These are phyloP conservation scores for Cyprinodon tularosa DNA, from an alignment of 2,113 vertebrate species.

Conservation along the genomic window DNA sequence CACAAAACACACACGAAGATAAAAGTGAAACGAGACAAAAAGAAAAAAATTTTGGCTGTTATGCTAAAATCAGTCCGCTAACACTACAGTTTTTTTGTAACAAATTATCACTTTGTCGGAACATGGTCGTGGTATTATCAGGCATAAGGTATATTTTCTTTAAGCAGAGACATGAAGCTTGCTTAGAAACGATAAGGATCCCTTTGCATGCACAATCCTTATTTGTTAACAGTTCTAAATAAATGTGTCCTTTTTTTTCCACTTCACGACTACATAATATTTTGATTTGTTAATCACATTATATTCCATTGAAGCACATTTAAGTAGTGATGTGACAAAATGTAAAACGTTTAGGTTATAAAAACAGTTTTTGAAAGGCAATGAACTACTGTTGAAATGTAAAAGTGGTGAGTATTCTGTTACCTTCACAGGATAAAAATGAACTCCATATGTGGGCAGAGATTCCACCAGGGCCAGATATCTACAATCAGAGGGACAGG, in stretches of 20 bases:
- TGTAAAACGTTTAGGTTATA: no score
- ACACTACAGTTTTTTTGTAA: not conserved
- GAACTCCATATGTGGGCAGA: slow-evolving; percentile 95
- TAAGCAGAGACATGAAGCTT: not conserved
- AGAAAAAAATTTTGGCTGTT: not conserved
- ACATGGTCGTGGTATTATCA: not conserved
- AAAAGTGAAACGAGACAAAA: not conserved
- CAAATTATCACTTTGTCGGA: not conserved
- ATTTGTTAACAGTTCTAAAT: not conserved
- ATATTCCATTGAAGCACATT: no score
- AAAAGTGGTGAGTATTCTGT: slow-evolving; percentile 51
- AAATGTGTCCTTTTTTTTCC: no score
- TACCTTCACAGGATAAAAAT: slow-evolving; percentile 99
- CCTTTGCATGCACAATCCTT: not conserved
- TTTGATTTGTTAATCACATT: no score
- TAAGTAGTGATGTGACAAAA: no score
- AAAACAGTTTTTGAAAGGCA: not conserved
- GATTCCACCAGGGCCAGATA: slow-evolving; percentile 95
- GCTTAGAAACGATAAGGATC: not conserved
- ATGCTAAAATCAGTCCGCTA: not conserved
- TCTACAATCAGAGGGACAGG: slow-evolving; percentile 76
- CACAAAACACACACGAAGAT: not conserved
- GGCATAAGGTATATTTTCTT: not conserved
- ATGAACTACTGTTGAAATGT: slow-evolving; percentile 18
- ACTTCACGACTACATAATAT: no score